Percentiles rank a stretch among this genome's conserved stretches.
Conservation (phyloP, 2,888 invertebrate species). For the Venustoraphidia nigricollis region DNA sequence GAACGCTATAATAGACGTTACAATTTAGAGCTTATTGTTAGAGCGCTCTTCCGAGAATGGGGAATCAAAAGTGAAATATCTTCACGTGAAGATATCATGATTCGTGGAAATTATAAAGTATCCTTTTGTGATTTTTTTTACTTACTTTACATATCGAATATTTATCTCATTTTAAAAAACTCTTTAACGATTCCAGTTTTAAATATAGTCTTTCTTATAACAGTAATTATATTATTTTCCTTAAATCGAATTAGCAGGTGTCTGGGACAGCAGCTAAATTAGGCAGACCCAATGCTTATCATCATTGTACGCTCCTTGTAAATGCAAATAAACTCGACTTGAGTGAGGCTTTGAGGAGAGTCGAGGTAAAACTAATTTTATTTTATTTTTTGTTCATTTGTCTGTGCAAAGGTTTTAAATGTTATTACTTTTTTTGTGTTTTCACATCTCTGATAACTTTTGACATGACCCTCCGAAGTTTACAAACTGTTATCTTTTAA, state of each 20-base stretch:
- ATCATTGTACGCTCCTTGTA: slow-evolving; percentile 91
- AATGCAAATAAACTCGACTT: slow-evolving; percentile 66
- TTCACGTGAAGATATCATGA: slow-evolving; percentile 71
- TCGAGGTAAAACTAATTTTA: slow-evolving; percentile 44
- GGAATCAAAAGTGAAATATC: slow-evolving; percentile 61
- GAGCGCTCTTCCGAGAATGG: slow-evolving; percentile 70
- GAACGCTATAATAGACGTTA: slow-evolving; percentile 70
- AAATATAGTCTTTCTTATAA: not conserved
- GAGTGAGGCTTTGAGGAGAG: slow-evolving; percentile 53
- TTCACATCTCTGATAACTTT: too few relatives aligned
- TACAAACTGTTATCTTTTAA: too few relatives aligned
- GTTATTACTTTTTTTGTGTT: too few relatives aligned
- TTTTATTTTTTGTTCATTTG: not conserved
- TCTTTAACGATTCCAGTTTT: not conserved
- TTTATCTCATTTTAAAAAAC: not conserved
- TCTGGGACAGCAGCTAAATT: slow-evolving; percentile 93
- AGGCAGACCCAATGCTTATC: slow-evolving; percentile 80
- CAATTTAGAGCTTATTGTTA: slow-evolving; percentile 76
- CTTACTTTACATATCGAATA: not conserved
- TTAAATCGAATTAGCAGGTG: slow-evolving; percentile 39
- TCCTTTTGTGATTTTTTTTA: slow-evolving; percentile 22
- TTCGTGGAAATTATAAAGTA: slow-evolving; percentile 66
- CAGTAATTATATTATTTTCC: not conserved
- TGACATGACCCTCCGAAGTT: too few relatives aligned
- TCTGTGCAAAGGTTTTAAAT: not conserved